Conservation (phyloP, 2,113 vertebrate species). For the Limanda limanda region DNA sequence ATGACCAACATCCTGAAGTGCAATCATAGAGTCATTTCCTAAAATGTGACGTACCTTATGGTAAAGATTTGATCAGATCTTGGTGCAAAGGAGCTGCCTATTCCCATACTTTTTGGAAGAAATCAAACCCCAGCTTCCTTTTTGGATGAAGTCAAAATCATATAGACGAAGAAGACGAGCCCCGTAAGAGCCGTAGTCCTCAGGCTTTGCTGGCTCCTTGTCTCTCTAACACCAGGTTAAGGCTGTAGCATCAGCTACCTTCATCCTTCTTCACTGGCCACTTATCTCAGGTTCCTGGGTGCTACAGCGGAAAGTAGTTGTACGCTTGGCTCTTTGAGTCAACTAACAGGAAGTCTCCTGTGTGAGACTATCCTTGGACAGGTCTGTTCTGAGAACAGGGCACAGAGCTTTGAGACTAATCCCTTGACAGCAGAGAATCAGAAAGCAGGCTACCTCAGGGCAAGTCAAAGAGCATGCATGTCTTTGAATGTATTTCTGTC, state of each 20-base stretch:
- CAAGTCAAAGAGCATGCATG: constrained; percentile 2
- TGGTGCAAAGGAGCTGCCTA: constrained; percentile 90
- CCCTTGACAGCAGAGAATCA: constrained; percentile 66
- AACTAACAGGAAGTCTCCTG: constrained; percentile 61
- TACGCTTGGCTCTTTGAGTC: constrained; percentile 30
- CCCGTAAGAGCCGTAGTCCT: constrained; percentile 30
- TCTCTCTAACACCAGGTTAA: constrained; percentile 1
- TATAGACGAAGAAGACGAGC: constrained; percentile 38
- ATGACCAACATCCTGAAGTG: neutral
- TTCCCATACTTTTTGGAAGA: constrained; percentile 83
- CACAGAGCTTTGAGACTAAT: constrained; percentile 71
- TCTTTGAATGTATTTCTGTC: neutral
- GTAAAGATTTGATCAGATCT: constrained; percentile 89
- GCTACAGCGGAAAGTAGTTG: constrained; percentile 19
- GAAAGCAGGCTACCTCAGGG: constrained; percentile 53
- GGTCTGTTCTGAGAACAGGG: constrained; percentile 47
- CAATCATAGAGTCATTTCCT: neutral
- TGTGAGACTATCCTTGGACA: constrained; percentile 40
- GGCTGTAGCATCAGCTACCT: constrained; percentile 11
- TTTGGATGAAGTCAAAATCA: constrained; percentile 26
- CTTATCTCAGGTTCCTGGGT: constrained; percentile 27
- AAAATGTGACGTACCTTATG: constrained; percentile 81
- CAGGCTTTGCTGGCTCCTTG: constrained; percentile 22
- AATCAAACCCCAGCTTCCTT: constrained; percentile 59
- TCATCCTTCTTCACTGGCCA: constrained; percentile 25